Evolutionary conservation across 2,113 vertebrate species (phyloP).

Genomic region (Potamarius usumacintae): DNA sequence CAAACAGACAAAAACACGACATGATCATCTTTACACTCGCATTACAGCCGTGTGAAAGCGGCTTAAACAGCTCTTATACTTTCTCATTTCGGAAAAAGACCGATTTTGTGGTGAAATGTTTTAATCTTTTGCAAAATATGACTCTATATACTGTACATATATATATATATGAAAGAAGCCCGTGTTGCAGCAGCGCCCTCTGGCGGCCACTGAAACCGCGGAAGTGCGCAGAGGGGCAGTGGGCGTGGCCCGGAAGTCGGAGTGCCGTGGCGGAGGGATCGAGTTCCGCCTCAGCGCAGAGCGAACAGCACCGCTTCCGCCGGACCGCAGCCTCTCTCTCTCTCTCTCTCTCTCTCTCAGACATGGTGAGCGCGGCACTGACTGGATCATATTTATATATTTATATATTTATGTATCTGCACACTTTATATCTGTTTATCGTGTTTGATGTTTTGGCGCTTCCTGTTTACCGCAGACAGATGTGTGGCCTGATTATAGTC

Average conservation of each 20-base stretch:
- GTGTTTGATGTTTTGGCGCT: background rate
- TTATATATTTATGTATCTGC: background rate
- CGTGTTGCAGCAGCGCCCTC: background rate
- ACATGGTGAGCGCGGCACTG: background rate
- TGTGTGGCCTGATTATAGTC: background rate
- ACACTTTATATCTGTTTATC: too few species aligned
- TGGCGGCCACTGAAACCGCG: background rate
- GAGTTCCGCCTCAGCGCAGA: background rate
- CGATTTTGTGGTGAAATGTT: background rate
- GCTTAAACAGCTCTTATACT: background rate
- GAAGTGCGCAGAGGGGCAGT: background rate
- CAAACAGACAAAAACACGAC: background rate
- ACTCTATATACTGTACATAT: too few species aligned
- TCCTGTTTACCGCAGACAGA: background rate
- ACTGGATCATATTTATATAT: too few species aligned
- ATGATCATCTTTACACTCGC: background rate
- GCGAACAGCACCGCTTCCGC: background rate
- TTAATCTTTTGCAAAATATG: background rate
- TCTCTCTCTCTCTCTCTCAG: background rate
- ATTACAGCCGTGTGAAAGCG: background rate
- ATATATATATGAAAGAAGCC: too few species aligned
- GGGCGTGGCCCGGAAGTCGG: background rate
- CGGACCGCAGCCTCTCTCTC: background rate
- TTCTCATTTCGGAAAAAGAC: background rate
- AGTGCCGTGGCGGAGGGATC: background rate